Evolutionary conservation across 2,113 vertebrate species (phyloP), one percentile per base, ranked within the genome.

Genomic region (Lates calcarifer): DNA sequence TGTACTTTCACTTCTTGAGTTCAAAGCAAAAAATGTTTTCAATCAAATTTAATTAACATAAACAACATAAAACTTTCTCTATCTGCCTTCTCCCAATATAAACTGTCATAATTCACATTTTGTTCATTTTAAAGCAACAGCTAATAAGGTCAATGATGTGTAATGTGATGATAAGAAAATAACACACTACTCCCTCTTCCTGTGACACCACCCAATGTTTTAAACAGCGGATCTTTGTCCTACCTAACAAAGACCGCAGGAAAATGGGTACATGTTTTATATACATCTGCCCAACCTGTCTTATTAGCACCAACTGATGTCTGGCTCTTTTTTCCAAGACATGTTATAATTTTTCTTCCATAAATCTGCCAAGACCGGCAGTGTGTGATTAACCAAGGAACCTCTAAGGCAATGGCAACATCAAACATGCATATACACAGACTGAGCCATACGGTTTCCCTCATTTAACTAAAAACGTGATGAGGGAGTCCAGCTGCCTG

Each of bases 331-430:
- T 87, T 77, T 79, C 83, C 15, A 8, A 79, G 76, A 87, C 82
- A 91, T 76, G 75, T 90, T 91, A 91, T 88, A 88, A 89, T 91
- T 93, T 91, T 89, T 89, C 85, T 89, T 91, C 85, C 88, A 92
- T 93, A 93, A 94, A 93, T 93, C 90, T 92, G 91, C 91, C 87
- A 88, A 67, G 89, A 89, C 88, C 87, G 70, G 91, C 82, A 89
- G 88, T 89, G 83, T 89, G 89, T 89, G 92, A 93, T 94, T 94
- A 91, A 84, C 90, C 77, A 81, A 67, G 65, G 17, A 74, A 91
- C 87, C 93, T 91, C 84, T 79, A 76, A 94, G 92, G 91, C 93
- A 91, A 90, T 56, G 76, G 90, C 77, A 90, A 94, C 93, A 93
- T 94, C 92, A 94, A 94, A 94, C 93, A 90, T 81, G 51, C 70